Percentiles rank a stretch among this genome's conserved stretches.
Conservation (phyloP, 2,113 vertebrate species). For the Pseudopipra pipra region DNA sequence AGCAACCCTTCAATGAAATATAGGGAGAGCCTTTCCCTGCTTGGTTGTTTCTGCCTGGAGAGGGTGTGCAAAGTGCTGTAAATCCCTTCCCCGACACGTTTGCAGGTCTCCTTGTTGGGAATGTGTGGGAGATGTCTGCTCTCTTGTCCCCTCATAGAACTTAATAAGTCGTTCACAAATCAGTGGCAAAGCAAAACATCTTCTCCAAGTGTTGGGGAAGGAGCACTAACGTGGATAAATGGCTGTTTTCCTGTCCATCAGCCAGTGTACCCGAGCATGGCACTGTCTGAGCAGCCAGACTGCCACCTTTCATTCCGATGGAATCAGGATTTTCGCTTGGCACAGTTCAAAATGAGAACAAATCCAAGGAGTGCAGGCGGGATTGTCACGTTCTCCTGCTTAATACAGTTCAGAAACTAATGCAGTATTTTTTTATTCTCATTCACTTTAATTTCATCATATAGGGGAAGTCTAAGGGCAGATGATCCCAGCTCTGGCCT, state of each 20-base stretch:
- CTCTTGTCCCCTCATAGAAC: constrained; percentile 53
- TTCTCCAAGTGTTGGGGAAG: neutral
- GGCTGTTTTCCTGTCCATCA: constrained; percentile 46
- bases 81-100: neutral
- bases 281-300: neutral
- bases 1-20: constrained; percentile 24
- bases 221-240: constrained; percentile 23
- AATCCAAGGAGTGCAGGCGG: neutral
- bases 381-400: neutral
- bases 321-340: neutral
- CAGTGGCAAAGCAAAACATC: constrained; percentile 49
- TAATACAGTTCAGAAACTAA: neutral
- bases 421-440: neutral
- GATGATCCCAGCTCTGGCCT: neutral
- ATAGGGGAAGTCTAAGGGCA: neutral
- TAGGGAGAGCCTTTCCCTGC: constrained; percentile 1
- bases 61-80: neutral
- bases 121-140: constrained; percentile 31
- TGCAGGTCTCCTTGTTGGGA: constrained; percentile 48
- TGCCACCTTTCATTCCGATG: neutral
- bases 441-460: neutral
- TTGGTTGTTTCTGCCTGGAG: constrained; percentile 29
- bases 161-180: constrained; percentile 57
- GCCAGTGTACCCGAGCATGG: constrained; percentile 24
- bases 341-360: neutral